Evolutionary conservation across 2,797 vertebrate species (phyloP).

Genomic region (Triplophysa yarkandensis): DNA sequence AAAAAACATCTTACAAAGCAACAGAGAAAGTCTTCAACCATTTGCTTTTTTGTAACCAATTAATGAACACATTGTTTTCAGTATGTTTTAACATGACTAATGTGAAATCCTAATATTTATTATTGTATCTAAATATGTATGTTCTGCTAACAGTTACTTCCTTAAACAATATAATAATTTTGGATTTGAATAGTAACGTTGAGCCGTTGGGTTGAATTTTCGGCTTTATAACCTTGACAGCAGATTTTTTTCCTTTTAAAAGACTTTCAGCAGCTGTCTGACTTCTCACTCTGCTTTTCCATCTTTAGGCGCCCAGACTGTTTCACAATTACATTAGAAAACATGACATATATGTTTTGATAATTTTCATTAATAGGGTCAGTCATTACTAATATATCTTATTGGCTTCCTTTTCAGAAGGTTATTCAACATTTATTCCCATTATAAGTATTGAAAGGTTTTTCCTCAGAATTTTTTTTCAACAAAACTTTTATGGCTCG

Average conservation of each 20-base stretch:
- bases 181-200: neutral
- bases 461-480: no score
- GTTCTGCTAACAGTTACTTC: neutral
- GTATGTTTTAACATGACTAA: no score
- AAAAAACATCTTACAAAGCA: no score
- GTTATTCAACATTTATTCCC: no score
- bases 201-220: slow-evolving; percentile 2
- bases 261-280: slow-evolving; percentile 23
- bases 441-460: no score
- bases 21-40: no score
- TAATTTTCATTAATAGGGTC: no score
- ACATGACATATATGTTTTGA: neutral
- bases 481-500: no score
- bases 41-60: no score
- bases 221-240: neutral
- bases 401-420: neutral
- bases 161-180: neutral
- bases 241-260: neutral
- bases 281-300: slow-evolving; percentile 18
- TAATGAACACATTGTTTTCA: no score
- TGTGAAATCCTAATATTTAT: no score
- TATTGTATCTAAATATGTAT: neutral
- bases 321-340: neutral
- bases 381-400: neutral
- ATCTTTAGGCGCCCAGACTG: neutral